Evolutionary conservation across 1,140 invertebrate species (phyloP), one percentile per base, ranked within the genome.

Genomic region (Heliothis virescens): DNA sequence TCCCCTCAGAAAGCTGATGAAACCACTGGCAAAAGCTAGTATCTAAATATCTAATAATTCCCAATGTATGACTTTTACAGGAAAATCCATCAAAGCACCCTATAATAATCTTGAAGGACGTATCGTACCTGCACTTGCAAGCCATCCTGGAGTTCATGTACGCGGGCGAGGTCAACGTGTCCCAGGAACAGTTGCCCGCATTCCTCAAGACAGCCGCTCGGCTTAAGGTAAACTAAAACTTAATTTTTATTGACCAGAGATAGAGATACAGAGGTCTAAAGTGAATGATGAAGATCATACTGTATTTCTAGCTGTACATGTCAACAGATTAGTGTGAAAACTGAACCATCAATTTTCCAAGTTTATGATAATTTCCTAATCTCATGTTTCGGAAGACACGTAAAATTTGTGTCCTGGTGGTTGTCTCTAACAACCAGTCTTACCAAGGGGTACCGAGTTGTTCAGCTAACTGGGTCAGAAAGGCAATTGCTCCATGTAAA

Each of bases 111-210:
- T 95, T 99, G 84, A 98, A 98, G 95, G 98, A 99, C 94, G 98
- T 99, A 18, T 98, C 98, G 59, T 99, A 98, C 89, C 97, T 97
- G 84, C 98, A 99, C 91, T 96, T 99, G 82, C 98, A 98, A 95
- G 98, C 98, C 21, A 99, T 99, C 85, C 94, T 99, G 87, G 98
- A 99, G 95, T 99, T 98, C 91, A 99, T 99, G 98, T 99, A 99
- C 91, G 98, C 98, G 16, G 98, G 98, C 10, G 98, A 99, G 95
- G 98, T 99, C n/a, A 99, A 99, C 91, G 98, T 99, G 12, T 98
- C 98, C 16, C 98, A 99, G 95, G 98, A 99, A 93, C 98, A 99
- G 91, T 94, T 99, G 83, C 98, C 98, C 63, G 98, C 98, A 69
- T 98, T 99, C 94, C 96, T 99, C 63, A 99, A 99, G 96, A 99